Evolutionary conservation across 2,888 invertebrate species (phyloP), one percentile per base, ranked within the genome.

Genomic region (Mesorhabditis spiculigera): DNA sequence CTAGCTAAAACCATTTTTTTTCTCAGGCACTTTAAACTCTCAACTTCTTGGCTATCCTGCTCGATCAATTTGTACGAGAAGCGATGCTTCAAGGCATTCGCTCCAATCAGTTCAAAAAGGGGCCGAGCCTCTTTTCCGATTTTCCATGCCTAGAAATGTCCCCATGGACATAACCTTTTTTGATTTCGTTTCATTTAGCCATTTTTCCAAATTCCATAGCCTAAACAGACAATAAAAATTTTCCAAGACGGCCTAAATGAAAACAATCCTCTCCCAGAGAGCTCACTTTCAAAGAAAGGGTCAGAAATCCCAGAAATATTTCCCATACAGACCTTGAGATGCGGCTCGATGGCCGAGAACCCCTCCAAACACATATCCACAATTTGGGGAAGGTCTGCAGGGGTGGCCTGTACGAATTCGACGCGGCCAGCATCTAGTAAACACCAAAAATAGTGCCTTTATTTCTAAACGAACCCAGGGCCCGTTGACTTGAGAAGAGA

Each of bases 21-120:
- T 13, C 10, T 13, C n/a, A 13, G 8, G 58, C 58, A 13, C n/a
- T 50, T 50, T 13, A 50, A 50, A 13, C 28, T 28, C 58, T n/a
- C 8, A 13, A 50, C 58, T n/a, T 50, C 58, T 13, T 50, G 8
- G 8, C 10, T 13, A 10, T 50, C 58, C n/a, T 50, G 58, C 8
- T 50, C 58, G n/a, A 50, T n/a, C 8, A 50, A n/a, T n/a, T 50
- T 50, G 58, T 50, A 50, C 58, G 58, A 50, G 58, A 13, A 50
- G 58, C 10, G 58, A 50, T 13, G n/a, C n/a, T n/a, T 50, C 58
- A 50, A 50, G 8, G 58, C 8, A 50, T 50, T 50, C 58, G 10
- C 58, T 10, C 58, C 58, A n/a, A 50, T 50, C n/a, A 50, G n/a
- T n/a, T 50, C 58, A n/a, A 50, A 50, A 50, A 50, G 8, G 8